Conservation (phyloP, 2,113 vertebrate species). For the Forbesichthys agassizii region DNA sequence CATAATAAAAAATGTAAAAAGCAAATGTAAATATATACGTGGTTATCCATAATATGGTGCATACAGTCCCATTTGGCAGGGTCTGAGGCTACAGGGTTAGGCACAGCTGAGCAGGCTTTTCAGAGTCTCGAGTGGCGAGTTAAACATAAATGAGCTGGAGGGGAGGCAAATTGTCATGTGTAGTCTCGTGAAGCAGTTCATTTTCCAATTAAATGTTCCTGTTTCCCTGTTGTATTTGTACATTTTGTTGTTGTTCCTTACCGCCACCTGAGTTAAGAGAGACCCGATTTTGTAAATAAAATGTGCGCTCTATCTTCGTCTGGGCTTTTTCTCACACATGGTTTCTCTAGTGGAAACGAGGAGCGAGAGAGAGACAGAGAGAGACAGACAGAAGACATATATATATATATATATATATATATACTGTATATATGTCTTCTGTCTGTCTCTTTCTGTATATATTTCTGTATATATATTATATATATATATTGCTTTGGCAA, state of each 20-base stretch:
- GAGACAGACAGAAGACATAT: not conserved
- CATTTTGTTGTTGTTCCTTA: slow-evolving; percentile 31
- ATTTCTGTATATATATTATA: not conserved
- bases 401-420: not conserved
- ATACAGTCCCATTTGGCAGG: not conserved
- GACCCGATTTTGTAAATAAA: slow-evolving; percentile 45
- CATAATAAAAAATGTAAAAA: too few relatives aligned
- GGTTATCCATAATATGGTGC: too few relatives aligned
- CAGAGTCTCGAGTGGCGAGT: not conserved
- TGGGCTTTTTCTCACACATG: slow-evolving; percentile 11
- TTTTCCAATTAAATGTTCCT: slow-evolving; percentile 49
- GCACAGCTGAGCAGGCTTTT: slow-evolving; percentile 14
- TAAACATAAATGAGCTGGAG: slow-evolving; percentile 43
- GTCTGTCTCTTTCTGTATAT: too few relatives aligned
- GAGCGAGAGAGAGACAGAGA: not conserved
- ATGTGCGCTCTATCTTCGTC: slow-evolving; percentile 8
- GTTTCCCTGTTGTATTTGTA: slow-evolving; percentile 3
- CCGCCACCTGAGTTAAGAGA: slow-evolving; percentile 46
- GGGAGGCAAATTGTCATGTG: slow-evolving; percentile 21
- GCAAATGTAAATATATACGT: too few relatives aligned
- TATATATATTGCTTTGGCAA: slow-evolving; percentile 21
- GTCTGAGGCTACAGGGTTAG: slow-evolving; percentile 18
- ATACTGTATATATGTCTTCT: not conserved
- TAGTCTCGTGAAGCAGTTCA: slow-evolving; percentile 54
- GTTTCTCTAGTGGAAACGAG: slow-evolving; percentile 14